Conservation (phyloP, 1,140 invertebrate genomes). For the Drosophila varians region DNA sequence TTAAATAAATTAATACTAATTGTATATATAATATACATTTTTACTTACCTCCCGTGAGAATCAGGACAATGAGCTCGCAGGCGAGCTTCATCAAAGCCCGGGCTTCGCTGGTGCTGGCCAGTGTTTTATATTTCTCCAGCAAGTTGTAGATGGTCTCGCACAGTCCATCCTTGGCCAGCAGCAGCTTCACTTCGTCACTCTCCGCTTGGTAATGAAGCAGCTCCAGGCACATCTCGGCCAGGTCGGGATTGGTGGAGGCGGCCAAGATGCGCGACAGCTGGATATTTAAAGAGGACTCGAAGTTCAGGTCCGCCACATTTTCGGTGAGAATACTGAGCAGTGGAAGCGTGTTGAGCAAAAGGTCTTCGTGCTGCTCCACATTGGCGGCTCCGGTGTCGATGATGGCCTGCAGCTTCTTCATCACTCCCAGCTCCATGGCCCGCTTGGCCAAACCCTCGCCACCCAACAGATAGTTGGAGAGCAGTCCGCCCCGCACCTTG, state of each 20-base stretch:
- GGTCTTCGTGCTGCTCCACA: constrained; percentile 85
- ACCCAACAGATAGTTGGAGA: constrained; percentile 92
- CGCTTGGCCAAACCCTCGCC: constrained; percentile 88
- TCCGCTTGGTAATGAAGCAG: constrained; percentile 90
- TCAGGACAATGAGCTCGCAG: constrained; percentile 92
- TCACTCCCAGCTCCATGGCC: constrained; percentile 88
- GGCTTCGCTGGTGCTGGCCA: constrained; percentile 88
- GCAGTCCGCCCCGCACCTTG: constrained; percentile 87
- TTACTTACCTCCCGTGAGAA: constrained; percentile 91
- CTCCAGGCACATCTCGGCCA: constrained; percentile 90
- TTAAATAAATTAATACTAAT: background rate
- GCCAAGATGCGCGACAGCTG: constrained; percentile 86
- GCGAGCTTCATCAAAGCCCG: constrained; percentile 91
- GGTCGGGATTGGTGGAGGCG: constrained; percentile 87
- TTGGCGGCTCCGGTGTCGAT: constrained; percentile 84
- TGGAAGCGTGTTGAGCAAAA: constrained; percentile 88
- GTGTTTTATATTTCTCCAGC: constrained; percentile 88
- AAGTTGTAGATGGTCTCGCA: constrained; percentile 90
- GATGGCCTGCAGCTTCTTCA: constrained; percentile 85
- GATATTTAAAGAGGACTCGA: constrained; percentile 85
- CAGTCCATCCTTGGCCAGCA: constrained; percentile 89
- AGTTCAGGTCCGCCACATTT: constrained; percentile 85
- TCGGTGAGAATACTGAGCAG: constrained; percentile 91
- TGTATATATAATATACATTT: background rate
- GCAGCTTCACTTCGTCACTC: constrained; percentile 90